Evolutionary conservation across 2,797 vertebrate genomes (phyloP), one percentile per base, ranked within the genome.

Genomic region (Neosilurus hyrtlii): DNA sequence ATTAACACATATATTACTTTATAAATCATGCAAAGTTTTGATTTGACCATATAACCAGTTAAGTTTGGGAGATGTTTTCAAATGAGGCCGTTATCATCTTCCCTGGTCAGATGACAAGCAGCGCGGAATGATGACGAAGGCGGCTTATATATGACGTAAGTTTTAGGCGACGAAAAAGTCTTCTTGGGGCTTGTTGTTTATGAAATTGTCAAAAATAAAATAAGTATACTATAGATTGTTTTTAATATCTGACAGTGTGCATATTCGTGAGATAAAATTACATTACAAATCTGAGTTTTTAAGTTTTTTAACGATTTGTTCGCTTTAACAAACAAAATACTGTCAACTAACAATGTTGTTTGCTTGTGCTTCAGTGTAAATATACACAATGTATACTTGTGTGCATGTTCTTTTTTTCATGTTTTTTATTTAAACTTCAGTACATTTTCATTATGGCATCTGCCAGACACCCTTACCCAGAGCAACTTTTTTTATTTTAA

Each of bases 41-140:
- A 49, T 49, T 62, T 24, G 62, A 62, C 5, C 22, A 11, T 6
- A n/a, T 4, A 20, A 51, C 15, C n/a, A 10, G 2, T 68, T 30
- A 59, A 12, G 26, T 70, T 70, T 43, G 4, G 12, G 8, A 4
- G 2, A 7, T 24, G 74, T 49, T 77, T 62, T 61, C 9, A 22
- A 12, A 77, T 11, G 18, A 43, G 49, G 2, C 49, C 26, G 9
- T 18, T 51, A n/a, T 49, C 26, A 54, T 74, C 37, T 54, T 22
- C 10, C 4, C 51, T 20, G 2, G 16, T 35, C 56, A 15, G 35
- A 2, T 79, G 66, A 83, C 57, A 78, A 66, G 61, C 76, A 51
- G 70, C 80, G 80, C 74, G 37, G 16, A n/a, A 30, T 78, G 74
- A 85, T 82, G 84, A 84, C 73, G 37, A 22, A 56, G 18, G 2